Evolutionary conservation across 2,113 vertebrate species (phyloP), one percentile per base, ranked within the genome.

Genomic region (Dasyprocta punctata): DNA sequence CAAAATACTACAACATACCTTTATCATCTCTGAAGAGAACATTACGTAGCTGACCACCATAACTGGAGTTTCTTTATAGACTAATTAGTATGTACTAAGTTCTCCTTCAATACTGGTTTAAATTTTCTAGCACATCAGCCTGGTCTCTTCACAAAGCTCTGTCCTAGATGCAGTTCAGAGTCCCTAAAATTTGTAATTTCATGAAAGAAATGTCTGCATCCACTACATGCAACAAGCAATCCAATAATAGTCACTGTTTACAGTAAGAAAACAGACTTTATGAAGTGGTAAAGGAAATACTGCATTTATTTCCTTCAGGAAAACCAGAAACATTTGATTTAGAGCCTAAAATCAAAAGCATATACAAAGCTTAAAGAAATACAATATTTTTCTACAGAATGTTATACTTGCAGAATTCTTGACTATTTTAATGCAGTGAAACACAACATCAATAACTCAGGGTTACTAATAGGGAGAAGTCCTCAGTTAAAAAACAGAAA

Each of bases 301-400:
- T 84, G 0, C 54, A 36, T 85, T 82, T 22, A 47, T 67, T 90
- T 88, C 3, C 11, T 84, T 63, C 49, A 44, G 9, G 33, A 67
- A 96, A 96, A 80, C 24, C 17, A 95, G 52, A 94, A 85, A 60
- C 1, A 17, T 78, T 49, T 97, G 38, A 67, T 71, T 89, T 80
- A 80, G 30, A 92, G 61, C 61, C 8, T 49, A 71, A 86, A 77
- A 52, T 75, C 44, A 63, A 24, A 92, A 73, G 9, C 24, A 81
- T 5, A 80, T 14, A 49, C 3, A 54, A 11, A 22, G 10, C 19
- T 73, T 85, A 88, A 63, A 47, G 33, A 73, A 85, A 30, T 49
- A n/a, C 0, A 82, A n/a, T 26, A 19, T 52, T 38, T 22, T 61
- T 58, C n/a, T 47, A 41, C 73, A 6, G 14, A 41, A 73, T 82